A percentile compares a stretch with the other conserved stretches of the same genome.
Evolutionary conservation across 1,140 invertebrate genomes (phyloP).

Genomic region (Heliconius hermathena): DNA sequence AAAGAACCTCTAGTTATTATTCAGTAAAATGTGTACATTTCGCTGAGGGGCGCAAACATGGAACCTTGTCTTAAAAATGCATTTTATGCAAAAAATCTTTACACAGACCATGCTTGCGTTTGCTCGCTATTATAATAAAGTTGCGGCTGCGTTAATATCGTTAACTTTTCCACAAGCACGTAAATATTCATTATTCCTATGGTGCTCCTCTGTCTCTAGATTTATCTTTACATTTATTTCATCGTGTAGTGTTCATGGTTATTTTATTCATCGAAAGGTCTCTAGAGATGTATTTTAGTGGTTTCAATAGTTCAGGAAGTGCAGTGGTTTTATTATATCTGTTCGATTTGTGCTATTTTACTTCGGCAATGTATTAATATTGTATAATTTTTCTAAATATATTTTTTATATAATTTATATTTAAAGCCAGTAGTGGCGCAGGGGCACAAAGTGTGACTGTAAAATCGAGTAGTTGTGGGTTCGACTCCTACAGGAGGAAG

Average conservation of each 20-base stretch:
- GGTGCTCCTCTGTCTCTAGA: background rate
- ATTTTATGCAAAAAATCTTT: constrained; percentile 39
- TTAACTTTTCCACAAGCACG: constrained; percentile 26
- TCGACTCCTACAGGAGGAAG: too few relatives aligned
- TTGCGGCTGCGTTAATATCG: constrained; percentile 29
- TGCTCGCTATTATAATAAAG: constrained; percentile 40
- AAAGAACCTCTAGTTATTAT: constrained; percentile 23
- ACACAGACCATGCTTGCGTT: constrained; percentile 32
- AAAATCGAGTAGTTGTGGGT: too few relatives aligned
- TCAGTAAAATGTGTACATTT: constrained; percentile 22
- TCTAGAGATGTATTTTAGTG: constrained; percentile 1
- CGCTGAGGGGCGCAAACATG: constrained; percentile 30
- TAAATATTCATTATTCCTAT: constrained; percentile 32
- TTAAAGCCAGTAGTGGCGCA: too few relatives aligned
- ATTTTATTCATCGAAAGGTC: constrained; percentile 7
- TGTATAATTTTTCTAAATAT: too few relatives aligned
- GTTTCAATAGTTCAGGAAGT: background rate
- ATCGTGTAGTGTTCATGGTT: constrained; percentile 1
- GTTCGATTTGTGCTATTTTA: background rate
- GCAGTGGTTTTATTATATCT: background rate
- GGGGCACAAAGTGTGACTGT: too few relatives aligned
- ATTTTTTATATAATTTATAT: too few relatives aligned
- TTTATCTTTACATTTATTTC: constrained; percentile 13
- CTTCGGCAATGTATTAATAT: background rate
- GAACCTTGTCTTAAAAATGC: constrained; percentile 37